phyloP scores from a whole-genome alignment of 2,888 invertebrate genomes.

The Labia minor region DNA sequence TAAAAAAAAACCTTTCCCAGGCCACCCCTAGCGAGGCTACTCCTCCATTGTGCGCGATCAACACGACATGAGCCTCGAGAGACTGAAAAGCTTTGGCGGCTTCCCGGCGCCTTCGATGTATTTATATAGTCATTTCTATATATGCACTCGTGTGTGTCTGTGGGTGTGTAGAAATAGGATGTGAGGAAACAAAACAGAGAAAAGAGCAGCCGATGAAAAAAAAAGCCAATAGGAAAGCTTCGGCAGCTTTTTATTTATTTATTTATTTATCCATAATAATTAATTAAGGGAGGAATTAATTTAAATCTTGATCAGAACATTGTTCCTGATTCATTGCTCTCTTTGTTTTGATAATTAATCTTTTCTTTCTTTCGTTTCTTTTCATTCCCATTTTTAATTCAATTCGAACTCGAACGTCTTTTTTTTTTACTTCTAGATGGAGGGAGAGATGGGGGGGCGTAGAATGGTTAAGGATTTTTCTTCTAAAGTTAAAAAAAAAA shows the following conservation, averaged over 20 bases:
- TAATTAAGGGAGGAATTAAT: background rate
- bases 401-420: too few relatives aligned
- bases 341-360: slow-evolving; percentile 9
- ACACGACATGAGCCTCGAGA: background rate
- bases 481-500: background rate
- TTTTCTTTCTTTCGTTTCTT: background rate
- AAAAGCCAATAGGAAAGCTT: background rate
- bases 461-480: too few relatives aligned
- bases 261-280: background rate
- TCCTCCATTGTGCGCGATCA: background rate
- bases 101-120: background rate
- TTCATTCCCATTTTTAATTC: background rate
- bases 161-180: slow-evolving; percentile 1
- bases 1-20: background rate
- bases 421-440: too few relatives aligned
- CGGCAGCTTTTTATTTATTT: background rate
- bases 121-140: slow-evolving; percentile 13
- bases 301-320: background rate
- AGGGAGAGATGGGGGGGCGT: too few relatives aligned
- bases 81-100: background rate
- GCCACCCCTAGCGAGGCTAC: background rate
- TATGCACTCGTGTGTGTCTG: background rate
- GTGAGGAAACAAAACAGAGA: background rate
- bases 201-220: background rate
- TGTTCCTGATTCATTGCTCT: background rate